Conservation (phyloP, 2,888 invertebrate species). For the Parnassius smintheus region DNA sequence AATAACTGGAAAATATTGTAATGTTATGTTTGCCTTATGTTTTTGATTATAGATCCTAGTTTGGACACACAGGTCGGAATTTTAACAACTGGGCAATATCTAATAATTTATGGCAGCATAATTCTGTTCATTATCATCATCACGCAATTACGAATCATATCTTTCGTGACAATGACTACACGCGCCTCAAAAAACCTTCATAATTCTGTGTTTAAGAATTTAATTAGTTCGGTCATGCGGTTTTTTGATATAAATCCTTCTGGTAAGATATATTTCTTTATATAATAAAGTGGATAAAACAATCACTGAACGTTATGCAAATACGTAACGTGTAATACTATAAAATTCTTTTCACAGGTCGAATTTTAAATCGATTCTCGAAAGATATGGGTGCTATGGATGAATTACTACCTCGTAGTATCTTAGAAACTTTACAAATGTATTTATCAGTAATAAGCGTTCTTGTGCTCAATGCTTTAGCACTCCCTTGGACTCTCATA, state of each 20-base stretch:
- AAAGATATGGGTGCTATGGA: slow-evolving; percentile 92
- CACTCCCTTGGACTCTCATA: slow-evolving; percentile 67
- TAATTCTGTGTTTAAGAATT: slow-evolving; percentile 85
- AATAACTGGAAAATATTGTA: background rate
- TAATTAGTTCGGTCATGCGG: slow-evolving; percentile 85
- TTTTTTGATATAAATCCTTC: slow-evolving; percentile 91
- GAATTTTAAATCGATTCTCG: slow-evolving; percentile 88
- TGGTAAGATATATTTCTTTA: slow-evolving; percentile 68
- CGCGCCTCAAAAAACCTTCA: slow-evolving; percentile 86
- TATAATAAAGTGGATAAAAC: no score
- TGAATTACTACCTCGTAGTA: slow-evolving; percentile 85
- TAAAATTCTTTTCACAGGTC: slow-evolving; percentile 52
- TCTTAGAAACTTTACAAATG: slow-evolving; percentile 83
- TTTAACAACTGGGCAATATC: slow-evolving; percentile 58
- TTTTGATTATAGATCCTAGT: slow-evolving; percentile 49
- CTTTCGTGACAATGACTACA: slow-evolving; percentile 83
- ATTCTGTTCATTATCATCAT: slow-evolving; percentile 66
- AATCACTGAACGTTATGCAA: no score
- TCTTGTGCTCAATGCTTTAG: slow-evolving; percentile 61
- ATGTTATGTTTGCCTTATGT: background rate
- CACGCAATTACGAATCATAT: slow-evolving; percentile 75
- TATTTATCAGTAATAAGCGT: slow-evolving; percentile 62
- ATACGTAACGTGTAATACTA: no score
- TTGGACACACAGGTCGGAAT: slow-evolving; percentile 53
- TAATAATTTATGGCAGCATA: slow-evolving; percentile 57